Evolutionary conservation across 2,113 vertebrate species (phyloP), one percentile per base, ranked within the genome.

Genomic region (Nerophis ophidion): DNA sequence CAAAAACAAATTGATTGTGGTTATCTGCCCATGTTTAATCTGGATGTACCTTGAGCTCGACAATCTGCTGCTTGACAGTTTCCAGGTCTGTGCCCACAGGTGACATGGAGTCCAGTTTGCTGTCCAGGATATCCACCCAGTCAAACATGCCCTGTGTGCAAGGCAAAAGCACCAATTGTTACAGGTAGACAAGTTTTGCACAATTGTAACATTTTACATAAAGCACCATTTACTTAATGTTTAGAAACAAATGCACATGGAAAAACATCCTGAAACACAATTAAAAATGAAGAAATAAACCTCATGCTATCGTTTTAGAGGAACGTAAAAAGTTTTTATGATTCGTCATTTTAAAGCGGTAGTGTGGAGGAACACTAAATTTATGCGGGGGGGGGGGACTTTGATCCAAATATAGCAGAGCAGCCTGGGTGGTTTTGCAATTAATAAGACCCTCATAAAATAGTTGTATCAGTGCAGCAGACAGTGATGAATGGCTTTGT

Each of bases 1-100:
- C 11, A 44, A 12, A 44, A 44, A 12, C 40, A 44, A 11, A 44
- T 11, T 44, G 40, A 44, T 44, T 4, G 4, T 11, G 10, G 2
- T 44, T 44, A 40, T 40, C 19, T 33, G 19, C n/a, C 8, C 10
- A 12, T 11, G 34, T 40, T 42, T 11, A 17, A 2, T 55, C 3
- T 7, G 11, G 14, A 17, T 17, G 55, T 93, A 99, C 97, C 96
- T 99, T 99, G 35, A 98, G 92, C 60, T 99, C 97, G 44, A 90
- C 92, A 7, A 96, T 98, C 87, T 99, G 97, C 76, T 98, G 95
- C 79, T 99, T 99, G 57, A 99, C 97, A n/a, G 95, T 98, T 82
- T 97, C 94, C 77, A 99, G 89, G 77, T 99, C 97, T 48, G 96
- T 98, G 83, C 96, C 96, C 5, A 98, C 92, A 14, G 97, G 94